Evolutionary conservation across 2,797 vertebrate species (phyloP).

Genomic region (Mycteria americana): DNA sequence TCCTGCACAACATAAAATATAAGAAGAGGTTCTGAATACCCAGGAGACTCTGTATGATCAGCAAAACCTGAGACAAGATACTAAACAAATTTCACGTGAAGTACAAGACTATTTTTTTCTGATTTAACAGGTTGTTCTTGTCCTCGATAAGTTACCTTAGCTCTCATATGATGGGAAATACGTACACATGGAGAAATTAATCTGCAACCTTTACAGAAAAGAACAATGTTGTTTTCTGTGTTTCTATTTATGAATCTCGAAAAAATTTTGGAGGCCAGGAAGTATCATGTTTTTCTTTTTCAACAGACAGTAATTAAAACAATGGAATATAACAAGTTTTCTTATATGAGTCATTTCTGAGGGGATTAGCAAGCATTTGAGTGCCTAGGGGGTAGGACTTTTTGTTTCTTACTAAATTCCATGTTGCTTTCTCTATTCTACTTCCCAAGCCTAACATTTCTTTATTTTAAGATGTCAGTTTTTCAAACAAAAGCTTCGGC

Average conservation of each 20-base stretch:
- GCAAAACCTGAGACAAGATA: neutral
- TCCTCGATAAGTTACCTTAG: neutral
- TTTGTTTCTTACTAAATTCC: neutral
- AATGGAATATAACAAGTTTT: neutral
- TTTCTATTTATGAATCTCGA: neutral
- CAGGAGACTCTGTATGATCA: neutral
- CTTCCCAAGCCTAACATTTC: neutral
- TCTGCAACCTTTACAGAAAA: neutral
- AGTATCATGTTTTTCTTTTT: neutral
- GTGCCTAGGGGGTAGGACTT: neutral
- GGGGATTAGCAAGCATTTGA: neutral
- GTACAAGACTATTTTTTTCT: neutral
- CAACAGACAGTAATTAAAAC: neutral
- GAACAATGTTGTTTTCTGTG: neutral
- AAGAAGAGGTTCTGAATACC: neutral
- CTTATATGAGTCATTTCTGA: neutral
- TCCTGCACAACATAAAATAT: neutral
- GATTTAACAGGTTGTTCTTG: neutral
- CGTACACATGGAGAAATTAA: neutral
- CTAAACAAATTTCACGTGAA: neutral
- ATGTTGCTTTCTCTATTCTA: neutral
- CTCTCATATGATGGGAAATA: neutral
- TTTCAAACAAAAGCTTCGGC: accelerated
- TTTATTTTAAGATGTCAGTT: neutral
- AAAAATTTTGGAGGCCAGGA: neutral